Percentiles rank a stretch among this genome's conserved stretches.
These are phyloP conservation scores for Poecilia latipinna DNA, from an alignment of 2,113 vertebrate species.

Conservation along the genomic window DNA sequence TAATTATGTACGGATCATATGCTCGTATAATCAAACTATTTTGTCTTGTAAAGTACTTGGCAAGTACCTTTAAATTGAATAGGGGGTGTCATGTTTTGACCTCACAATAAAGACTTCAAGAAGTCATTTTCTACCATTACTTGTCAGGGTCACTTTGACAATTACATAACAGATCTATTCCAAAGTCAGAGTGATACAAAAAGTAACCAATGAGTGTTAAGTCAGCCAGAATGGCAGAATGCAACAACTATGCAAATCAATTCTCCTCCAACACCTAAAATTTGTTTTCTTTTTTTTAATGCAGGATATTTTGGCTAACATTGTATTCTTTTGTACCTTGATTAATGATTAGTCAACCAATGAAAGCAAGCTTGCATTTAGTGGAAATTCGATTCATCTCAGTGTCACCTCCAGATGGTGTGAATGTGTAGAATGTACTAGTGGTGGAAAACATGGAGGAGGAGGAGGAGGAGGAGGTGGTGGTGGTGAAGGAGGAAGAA, in stretches of 20 bases:
- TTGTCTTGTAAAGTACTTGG: not conserved
- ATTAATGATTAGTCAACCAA: conserved; percentile 1
- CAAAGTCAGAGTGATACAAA: not conserved
- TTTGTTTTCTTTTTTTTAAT: not conserved
- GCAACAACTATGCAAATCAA: not conserved
- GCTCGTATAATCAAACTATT: not conserved
- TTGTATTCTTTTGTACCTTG: not conserved
- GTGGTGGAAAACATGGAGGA: conserved; percentile 10
- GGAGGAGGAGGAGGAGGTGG: conserved; percentile 5
- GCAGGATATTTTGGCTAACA: not conserved
- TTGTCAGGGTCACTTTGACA: not conserved
- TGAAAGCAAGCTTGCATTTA: not conserved
- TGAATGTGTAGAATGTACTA: conserved; percentile 19
- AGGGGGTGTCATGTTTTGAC: too few species aligned
- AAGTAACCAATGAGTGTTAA: not conserved
- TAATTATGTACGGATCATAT: not conserved
- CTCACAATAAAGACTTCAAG: not conserved
- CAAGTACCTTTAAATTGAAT: too few species aligned
- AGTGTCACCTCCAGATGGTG: conserved; percentile 44
- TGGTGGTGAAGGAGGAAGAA: not conserved
- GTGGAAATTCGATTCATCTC: conserved; percentile 2
- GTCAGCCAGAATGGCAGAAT: too few species aligned
- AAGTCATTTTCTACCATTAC: not conserved
- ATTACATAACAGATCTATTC: not conserved
- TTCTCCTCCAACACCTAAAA: not conserved